Evolutionary conservation across 2,113 vertebrate genomes (phyloP).

Genomic region (Tretioscincus oriximinensis): DNA sequence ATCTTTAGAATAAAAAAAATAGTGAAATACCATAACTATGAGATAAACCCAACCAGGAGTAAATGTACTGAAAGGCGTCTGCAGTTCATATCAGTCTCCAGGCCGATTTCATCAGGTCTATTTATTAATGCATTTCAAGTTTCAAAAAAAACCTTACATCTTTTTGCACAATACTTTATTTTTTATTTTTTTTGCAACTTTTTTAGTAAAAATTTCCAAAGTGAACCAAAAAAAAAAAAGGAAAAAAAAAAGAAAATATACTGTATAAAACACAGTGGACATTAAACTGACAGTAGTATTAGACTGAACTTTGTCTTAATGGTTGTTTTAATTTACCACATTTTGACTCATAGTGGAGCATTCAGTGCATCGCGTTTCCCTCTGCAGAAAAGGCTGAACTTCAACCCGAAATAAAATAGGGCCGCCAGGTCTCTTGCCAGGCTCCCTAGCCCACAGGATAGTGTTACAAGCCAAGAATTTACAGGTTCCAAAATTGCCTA

Average conservation of each 20-base stretch:
- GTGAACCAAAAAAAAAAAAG: constrained; percentile 73
- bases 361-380: constrained; percentile 84
- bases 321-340: constrained; percentile 84
- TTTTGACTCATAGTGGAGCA: constrained; percentile 89
- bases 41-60: too few relatives aligned
- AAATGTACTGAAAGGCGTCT: not conserved
- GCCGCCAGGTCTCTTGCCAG: constrained; percentile 72
- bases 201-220: constrained; percentile 90
- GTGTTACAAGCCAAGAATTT: constrained; percentile 81
- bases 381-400: constrained; percentile 84
- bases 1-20: too few relatives aligned
- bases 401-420: constrained; percentile 84
- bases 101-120: constrained; percentile 84
- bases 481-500: constrained; percentile 83
- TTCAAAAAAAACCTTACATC: constrained; percentile 93
- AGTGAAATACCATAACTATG: too few relatives aligned
- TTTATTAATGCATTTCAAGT: constrained; percentile 98
- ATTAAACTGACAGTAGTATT: constrained; percentile 92
- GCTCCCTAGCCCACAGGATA: constrained; percentile 80
- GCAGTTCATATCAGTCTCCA: constrained; percentile 53
- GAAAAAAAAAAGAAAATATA: constrained; percentile 74
- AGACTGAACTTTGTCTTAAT: constrained; percentile 76
- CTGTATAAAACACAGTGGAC: constrained; percentile 93
- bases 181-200: constrained; percentile 78
- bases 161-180: constrained; percentile 88